Conservation (phyloP, 2,113 vertebrate species). For the Chlamydotis undulata region DNA sequence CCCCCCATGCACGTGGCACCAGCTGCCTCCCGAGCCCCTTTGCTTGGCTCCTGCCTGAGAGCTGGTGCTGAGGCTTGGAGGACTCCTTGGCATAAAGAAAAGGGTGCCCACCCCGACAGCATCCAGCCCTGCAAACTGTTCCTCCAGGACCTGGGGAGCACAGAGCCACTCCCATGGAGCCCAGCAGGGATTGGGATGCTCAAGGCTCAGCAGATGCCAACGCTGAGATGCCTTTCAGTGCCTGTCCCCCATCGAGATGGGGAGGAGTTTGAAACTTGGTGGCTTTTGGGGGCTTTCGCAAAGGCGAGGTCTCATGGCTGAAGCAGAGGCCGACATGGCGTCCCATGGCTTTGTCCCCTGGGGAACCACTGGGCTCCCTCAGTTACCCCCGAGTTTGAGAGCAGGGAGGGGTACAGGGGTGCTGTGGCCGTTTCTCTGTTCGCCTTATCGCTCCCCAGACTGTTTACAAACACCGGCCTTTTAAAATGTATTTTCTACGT, state of each 20-base stretch:
- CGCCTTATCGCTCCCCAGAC: not conserved
- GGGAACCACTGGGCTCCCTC: not conserved
- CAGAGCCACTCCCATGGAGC: not conserved
- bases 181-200: not conserved
- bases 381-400: no score
- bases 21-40: not conserved
- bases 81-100: not conserved
- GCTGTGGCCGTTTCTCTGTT: not conserved
- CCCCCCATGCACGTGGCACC: accelerated
- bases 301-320: accelerated
- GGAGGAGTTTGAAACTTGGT: not conserved
- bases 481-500: not conserved
- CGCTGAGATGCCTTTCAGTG: not conserved
- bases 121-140: not conserved
- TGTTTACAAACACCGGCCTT: constrained; percentile 13
- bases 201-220: not conserved
- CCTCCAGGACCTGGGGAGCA: not conserved
- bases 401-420: not conserved
- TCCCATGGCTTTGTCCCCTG: not conserved
- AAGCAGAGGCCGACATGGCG: accelerated
- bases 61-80: not conserved
- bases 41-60: not conserved
- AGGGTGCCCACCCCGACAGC: not conserved
- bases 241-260: not conserved
- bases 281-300: not conserved